Evolutionary conservation across 2,797 vertebrate species (phyloP), one percentile per base, ranked within the genome.

Genomic region (Myotis findleyi): DNA sequence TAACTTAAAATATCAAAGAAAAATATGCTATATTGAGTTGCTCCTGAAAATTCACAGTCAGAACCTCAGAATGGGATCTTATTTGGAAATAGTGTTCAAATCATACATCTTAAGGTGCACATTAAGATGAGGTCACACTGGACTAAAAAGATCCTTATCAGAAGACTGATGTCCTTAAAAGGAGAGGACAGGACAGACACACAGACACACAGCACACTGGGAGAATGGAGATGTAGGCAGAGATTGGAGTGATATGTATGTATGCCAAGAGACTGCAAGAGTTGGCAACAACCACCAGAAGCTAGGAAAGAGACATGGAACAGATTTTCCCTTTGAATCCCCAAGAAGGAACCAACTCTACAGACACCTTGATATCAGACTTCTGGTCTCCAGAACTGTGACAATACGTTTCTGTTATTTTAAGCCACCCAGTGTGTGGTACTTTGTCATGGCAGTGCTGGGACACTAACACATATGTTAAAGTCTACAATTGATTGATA

Each of bases 1-100:
- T 64, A 69, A n/a, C 21, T 51, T 83, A 77, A 95, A 82, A 92
- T 77, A 44, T n/a, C 27, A 91, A 69, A 13, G 25, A 81, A 44
- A 18, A 73, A 20, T 38, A n/a, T 59, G 11, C 25, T 73, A 12
- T 38, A 41, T 17, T 88, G 57, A 11, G 38, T 71, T 92, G 25
- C 4, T 81, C 9, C 10, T 49, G 7, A 53, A 55, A 83, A 72
- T 86, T 91, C 30, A 71, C 8, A 27, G 25, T 49, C 18, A 93
- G 68, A 80, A 68, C 16, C 49, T 86, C 38, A 82, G 36, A 86
- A 57, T 82, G 36, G 82, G 64, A 36, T 83, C 13, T 76, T 72
- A 33, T 16, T 59, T 64, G 17, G 36, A 59, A 76, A 86, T 49
- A 30, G 0, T 49, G 25, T 89, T 41, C 59, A 76, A 76, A 41